Evolutionary conservation across 2,113 vertebrate genomes (phyloP), one percentile per base, ranked within the genome.

Genomic region (Delphinus delphis): DNA sequence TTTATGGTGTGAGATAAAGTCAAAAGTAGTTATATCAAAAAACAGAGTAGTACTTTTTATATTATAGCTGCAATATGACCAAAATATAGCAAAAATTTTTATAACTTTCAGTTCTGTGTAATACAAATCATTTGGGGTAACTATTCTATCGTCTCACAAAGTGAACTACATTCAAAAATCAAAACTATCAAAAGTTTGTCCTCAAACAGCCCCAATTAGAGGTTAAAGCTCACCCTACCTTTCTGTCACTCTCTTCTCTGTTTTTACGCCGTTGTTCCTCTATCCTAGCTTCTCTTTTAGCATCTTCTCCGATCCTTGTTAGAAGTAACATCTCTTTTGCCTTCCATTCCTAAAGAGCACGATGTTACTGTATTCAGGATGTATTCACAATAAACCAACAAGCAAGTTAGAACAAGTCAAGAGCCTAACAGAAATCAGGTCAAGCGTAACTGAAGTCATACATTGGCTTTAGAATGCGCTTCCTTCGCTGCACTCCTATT

Each of bases 281-380:
- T 21, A 98, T 60, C 21, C 94, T 96, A 47, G 97, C 96, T 79
- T 98, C 97, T 85, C 97, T 97, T 92, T 97, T 98, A n/a, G 97
- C 94, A 41, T 98, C 97, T 79, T 98, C 96, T 65, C 95, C 97
- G 6, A 98, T 98, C 82, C 38, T 98, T 21, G 96, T 92, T 70
- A 98, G 90, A 50, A 98, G 98, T 53, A 98, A 58, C 97, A 98
- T 97, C 33, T 98, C 98, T 76, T 97, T 98, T 55, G 82, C 70
- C 53, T 97, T 98, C 98, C 98, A 98, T 92, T 98, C 98, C 98
- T 98, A 71, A 8, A 81, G 15, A 91, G n/a, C 17, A 94, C 10
- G 55, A 60, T 31, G 33, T 71, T 91, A 62, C 4, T 38, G 2
- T 67, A 67, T 17, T 81, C 17, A 21, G 33, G 28, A 17, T 26